Base-by-base conservation (phyloP, 1,140 invertebrate genomes). In the Apocrypta bakeri region DNA sequence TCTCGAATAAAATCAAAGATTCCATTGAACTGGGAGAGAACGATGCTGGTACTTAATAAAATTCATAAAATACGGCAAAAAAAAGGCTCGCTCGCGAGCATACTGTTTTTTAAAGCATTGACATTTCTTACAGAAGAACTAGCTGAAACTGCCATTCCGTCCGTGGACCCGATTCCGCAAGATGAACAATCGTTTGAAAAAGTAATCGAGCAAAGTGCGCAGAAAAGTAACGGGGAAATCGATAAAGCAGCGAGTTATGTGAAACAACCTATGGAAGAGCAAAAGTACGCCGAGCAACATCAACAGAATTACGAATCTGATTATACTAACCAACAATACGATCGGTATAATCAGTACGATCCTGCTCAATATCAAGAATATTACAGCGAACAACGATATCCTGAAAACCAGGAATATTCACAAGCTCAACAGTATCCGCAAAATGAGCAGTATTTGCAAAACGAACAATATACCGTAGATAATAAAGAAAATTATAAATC, bases 1-100 rank as follows among this genome's bases (percentile, higher is more conserved):
- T 93, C 66, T 92, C 90, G 85, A 91, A 84, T 88, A 92, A 92
- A 90, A 88, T 92, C 86, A 88, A 90, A 84, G 90, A 90, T 85
- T 89, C 90, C 72, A 80, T 90, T 85, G 89, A 87, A 63, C 24
- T 66, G 21, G 48, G 37, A 72, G 80, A 82, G 25, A 12, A 17
- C 29, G 33, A 29, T 17, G 4, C 64, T 76, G 81, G 81, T 82
- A 82, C 48, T 21, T 72, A 6, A 0, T 6, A n/a, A n/a, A n/a
- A 56, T n/a, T n/a, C n/a, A n/a, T n/a, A n/a, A n/a, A n/a, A n/a
- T n/a, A n/a, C n/a, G n/a, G n/a, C n/a, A n/a, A n/a, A n/a, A n/a
- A n/a, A n/a, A n/a, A n/a, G n/a, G n/a, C n/a, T n/a, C n/a, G n/a
- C n/a, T n/a, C n/a, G n/a, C n/a, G n/a, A n/a, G n/a, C n/a, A n/a